Percentiles rank a stretch among this genome's conserved stretches.
Evolutionary conservation across 2,113 vertebrate genomes (phyloP).

Genomic region (Tauraco erythrolophus): DNA sequence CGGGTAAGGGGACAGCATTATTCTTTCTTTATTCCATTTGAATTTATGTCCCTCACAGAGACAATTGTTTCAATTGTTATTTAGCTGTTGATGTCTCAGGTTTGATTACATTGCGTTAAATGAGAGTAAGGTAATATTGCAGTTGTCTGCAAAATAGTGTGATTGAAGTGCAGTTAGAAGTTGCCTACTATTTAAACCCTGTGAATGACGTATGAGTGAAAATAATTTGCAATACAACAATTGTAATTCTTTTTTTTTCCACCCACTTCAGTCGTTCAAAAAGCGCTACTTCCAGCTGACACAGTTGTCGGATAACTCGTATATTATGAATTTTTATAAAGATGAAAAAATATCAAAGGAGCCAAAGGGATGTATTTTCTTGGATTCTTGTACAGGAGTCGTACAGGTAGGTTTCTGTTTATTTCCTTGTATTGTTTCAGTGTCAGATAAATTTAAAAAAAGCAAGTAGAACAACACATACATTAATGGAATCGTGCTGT

Average conservation of each 20-base stretch:
- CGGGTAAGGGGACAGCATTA: conserved; percentile 83
- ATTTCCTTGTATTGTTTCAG: neutral
- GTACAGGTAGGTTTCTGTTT: conserved; percentile 85
- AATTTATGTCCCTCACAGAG: neutral
- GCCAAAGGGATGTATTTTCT: conserved; percentile 97
- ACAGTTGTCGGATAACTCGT: conserved; percentile 95
- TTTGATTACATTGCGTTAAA: conserved; percentile 1
- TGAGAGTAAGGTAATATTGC: neutral
- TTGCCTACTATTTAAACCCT: neutral
- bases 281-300: conserved; percentile 97
- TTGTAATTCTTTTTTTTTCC: neutral
- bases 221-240: neutral
- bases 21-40: neutral
- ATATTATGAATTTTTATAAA: conserved; percentile 99
- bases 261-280: conserved; percentile 90
- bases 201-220: neutral
- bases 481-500: neutral
- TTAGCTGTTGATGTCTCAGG: neutral
- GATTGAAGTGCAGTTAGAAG: neutral
- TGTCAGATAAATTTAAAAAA: neutral
- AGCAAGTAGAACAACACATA: rapidly evolving
- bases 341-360: conserved; percentile 99
- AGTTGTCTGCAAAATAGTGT: neutral
- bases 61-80: neutral
- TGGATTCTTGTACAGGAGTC: conserved; percentile 97